Base-by-base conservation (phyloP, 2,797 vertebrate species). In the Saxicola maurus region DNA sequence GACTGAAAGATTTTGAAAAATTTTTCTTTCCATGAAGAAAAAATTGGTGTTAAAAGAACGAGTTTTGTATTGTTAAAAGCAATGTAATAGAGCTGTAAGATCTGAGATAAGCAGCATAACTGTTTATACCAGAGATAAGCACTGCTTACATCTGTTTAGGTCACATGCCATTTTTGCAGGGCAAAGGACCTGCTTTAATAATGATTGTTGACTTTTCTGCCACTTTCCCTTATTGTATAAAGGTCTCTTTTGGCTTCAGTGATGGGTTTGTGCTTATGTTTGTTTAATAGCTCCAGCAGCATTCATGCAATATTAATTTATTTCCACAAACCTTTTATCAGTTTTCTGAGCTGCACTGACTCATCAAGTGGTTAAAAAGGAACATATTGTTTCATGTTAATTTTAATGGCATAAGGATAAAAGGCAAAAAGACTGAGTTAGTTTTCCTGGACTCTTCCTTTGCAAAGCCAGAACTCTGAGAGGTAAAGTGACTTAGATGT, bases 241-340 rank as follows among this genome's bases (percentile, higher is more conserved):
- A 89, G 57, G 35, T 84, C 81, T 83, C 53, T 77, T 52, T 68
- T 90, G 77, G 49, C 77, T 87, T 90, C 53, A 33, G 48, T 40
- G 69, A 59, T 86, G 62, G 35, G 67, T 71, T 91, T 25, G 67
- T 3, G 2, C 83, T 95, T 93, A 51, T 52, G 61, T 91, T 95
- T 94, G 89, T 87, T 91, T 92, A 87, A 89, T 90, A 90, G 48
- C 48, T 92, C 40, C 55, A 95, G 84, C 48, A 91, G 62, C 55
- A 52, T 67, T 95, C 89, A 94, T 92, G 86, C 86, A 77, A 86
- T 90, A 89, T 95, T 95, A 89, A 94, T 94, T 91, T 82, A 79
- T 88, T 93, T 94, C 75, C 80, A 86, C 89, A 72, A 93, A 64
- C 87, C 72, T 91, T 95, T 93, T 84, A 89, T 94, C 91, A 88